Conservation (phyloP, 2,113 vertebrate species). For the Climacteris rufus region DNA sequence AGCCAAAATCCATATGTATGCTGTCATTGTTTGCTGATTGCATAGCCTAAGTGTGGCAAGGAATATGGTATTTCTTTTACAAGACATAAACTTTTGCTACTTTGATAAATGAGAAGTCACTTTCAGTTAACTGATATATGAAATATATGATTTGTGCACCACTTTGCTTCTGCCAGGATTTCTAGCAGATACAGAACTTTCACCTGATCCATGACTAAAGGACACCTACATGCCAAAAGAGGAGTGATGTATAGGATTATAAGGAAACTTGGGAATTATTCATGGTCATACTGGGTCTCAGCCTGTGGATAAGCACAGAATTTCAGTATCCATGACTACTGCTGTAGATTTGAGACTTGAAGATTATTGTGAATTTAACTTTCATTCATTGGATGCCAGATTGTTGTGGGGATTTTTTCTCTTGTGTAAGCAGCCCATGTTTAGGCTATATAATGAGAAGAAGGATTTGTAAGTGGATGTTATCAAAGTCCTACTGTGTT, state of each 20-base stretch:
- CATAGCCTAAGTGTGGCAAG: too few relatives aligned
- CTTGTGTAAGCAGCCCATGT: neutral
- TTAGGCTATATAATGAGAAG: neutral
- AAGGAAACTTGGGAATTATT: neutral
- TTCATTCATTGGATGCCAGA: neutral
- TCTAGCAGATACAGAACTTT: neutral
- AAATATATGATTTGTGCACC: neutral
- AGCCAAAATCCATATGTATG: neutral
- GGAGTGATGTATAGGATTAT: neutral
- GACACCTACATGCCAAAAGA: neutral
- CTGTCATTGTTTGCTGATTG: neutral
- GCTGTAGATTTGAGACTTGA: neutral
- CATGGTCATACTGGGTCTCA: neutral
- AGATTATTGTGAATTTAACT: neutral
- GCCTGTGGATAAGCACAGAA: neutral
- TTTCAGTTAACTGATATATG: neutral
- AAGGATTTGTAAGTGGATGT: neutral
- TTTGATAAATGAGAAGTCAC: neutral
- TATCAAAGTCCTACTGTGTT: neutral
- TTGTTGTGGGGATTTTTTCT: neutral
- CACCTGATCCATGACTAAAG: neutral
- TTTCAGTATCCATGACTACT: neutral
- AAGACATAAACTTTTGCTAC: neutral
- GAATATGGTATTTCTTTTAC: neutral
- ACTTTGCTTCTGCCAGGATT: neutral